Evolutionary conservation across 2,797 vertebrate species (phyloP), one percentile per base, ranked within the genome.

Genomic region (Lindbergichthys nudifrons): DNA sequence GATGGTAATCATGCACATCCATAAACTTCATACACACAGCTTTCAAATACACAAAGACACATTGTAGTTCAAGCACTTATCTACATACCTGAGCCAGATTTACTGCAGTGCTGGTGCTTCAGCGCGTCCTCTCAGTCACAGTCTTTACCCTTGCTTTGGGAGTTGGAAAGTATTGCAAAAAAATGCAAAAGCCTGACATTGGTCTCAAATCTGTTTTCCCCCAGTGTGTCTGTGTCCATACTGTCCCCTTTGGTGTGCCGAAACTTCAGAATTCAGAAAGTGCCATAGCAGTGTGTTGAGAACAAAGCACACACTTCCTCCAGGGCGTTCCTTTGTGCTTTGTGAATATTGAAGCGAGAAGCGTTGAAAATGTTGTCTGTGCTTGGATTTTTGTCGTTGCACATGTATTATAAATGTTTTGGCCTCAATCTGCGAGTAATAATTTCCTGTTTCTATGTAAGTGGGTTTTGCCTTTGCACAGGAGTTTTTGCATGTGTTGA

Each of bases 1-100:
- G 97, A 98, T 75, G 97, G 97, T 99, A 97, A 96, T 94, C 83
- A 79, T 80, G 73, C 89, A 86, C 86, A 80, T 79, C 76, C 85
- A 86, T 87, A 79, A 88, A 88, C 79, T 56, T 78, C 63, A 80
- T 70, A 79, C 87, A 87, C 80, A 78, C 83, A 84, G 84, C 77
- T 76, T 64, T 82, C 81, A 86, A 80, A 84, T 56, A 79, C 78
- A 83, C 70, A 70, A 63, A 32, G 36, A 68, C 21, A 69, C 63
- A 64, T 59, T 65, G 74, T 43, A 78, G 66, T 47, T 73, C 58
- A 79, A 66, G 61, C 41, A 45, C 75, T 56, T 58, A 50, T 63
- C 51, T 73, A 70, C 63, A 71, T 60, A 51, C 75, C 75, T 30
- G 59, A 78, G 47, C 36, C 79, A 70, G 61, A 74, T 79, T 89